phyloP scores from a whole-genome alignment of 2,888 invertebrate genomes.

The Scaptodrosophila latifasciaeformis region DNA sequence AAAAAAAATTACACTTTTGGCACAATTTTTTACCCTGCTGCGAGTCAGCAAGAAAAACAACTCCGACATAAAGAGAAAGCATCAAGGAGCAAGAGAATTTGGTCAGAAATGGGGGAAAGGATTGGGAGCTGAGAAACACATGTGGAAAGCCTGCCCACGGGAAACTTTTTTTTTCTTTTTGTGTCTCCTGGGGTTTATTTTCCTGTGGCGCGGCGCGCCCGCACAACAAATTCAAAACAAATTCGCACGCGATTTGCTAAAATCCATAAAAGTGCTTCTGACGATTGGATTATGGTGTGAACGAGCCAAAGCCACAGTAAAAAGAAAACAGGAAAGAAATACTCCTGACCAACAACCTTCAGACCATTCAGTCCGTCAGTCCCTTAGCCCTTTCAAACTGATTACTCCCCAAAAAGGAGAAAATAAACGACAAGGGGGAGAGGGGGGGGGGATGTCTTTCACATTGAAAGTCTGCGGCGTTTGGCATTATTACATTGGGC shows the following conservation, averaged over 20 bases:
- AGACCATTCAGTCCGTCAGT: too few relatives aligned
- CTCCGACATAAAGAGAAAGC: background rate
- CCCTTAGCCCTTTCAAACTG: constrained; percentile 49
- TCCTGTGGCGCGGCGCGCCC: constrained; percentile 13
- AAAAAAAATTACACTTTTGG: constrained; percentile 46
- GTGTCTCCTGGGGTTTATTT: constrained; percentile 18
- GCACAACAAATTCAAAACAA: constrained; percentile 48
- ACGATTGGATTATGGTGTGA: constrained; percentile 58
- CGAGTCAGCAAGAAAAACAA: background rate
- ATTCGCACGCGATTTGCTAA: constrained; percentile 62
- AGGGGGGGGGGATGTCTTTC: too few relatives aligned
- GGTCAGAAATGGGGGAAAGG: background rate
- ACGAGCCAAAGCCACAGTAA: constrained; percentile 18
- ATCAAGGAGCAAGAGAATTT: constrained; percentile 7
- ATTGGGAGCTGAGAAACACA: too few relatives aligned
- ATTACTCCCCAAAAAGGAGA: too few relatives aligned
- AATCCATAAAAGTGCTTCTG: constrained; percentile 55
- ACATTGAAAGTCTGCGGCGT: too few relatives aligned
- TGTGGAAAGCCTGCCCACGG: constrained; percentile 5
- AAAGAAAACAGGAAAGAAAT: too few relatives aligned
- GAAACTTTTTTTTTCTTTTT: too few relatives aligned
- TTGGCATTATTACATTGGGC: too few relatives aligned
- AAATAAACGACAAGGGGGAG: too few relatives aligned
- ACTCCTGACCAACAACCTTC: too few relatives aligned
- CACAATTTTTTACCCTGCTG: constrained; percentile 10